Base-by-base conservation (phyloP, 1,140 invertebrate genomes). In the Cydia splendana region DNA sequence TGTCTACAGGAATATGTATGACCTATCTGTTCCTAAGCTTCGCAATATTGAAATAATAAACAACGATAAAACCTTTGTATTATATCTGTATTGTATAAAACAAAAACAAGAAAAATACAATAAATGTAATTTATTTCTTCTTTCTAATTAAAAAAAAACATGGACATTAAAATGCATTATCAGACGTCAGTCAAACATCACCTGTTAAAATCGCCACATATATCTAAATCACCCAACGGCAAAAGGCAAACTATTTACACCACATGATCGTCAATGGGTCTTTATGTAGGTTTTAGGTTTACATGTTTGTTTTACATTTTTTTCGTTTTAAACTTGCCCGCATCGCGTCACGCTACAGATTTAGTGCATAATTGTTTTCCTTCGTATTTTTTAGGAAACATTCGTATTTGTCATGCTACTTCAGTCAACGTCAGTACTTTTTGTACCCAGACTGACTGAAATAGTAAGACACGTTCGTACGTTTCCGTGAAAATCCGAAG, bases 61-160 rank as follows among this genome's bases (percentile, higher is more conserved):
- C 24, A 0, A 24, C 24, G 24, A 24, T 24, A 24, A 24, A 24
- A 24, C 24, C 24, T 1, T 24, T 24, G 24, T n/a, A n/a, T n/a
- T n/a, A n/a, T n/a, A n/a, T n/a, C n/a, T n/a, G n/a, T n/a, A n/a
- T n/a, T n/a, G n/a, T n/a, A n/a, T n/a, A n/a, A 24, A 24, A 24
- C 24, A 24, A 24, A 2, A 24, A 24, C 24, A 24, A 24, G 2
- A 0, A 57, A 57, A 57, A 57, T n/a, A 51, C 12, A 24, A 62
- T 62, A 24, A 62, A 62, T 62, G 9, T 62, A 20, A 62, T 62
- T 62, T 62, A 62, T 62, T 24, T 62, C 18, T 62, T 18, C 57
- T 10, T 24, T 62, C 20, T 24, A 12, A 62, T 24, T 24, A 12
- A 62, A 53, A 62, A 24, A 24, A 24, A 24, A 62, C 57, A 62